Base-by-base conservation (phyloP, 2,113 vertebrate species). In the Probosciger aterrimus region DNA sequence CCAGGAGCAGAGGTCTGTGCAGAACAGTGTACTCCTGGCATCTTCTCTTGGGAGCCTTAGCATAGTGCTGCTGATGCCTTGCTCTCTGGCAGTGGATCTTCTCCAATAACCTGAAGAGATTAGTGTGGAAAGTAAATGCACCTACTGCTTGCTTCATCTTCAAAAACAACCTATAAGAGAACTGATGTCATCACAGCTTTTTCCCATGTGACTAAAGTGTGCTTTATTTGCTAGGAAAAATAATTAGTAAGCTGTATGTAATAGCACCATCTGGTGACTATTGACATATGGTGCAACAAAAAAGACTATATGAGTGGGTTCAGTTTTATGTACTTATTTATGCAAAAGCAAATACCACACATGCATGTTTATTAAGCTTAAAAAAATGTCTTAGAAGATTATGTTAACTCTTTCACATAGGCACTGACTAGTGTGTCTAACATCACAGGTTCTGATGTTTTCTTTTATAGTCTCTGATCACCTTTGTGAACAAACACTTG, bases 401-500 rank as follows among this genome's bases (percentile, higher is more conserved):
- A 3, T 50, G 12, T 69, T 87, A 79, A 46, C 33, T 10, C 28
- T 82, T 88, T 67, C 19, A 18, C 25, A 9, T 18, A 5, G 13
- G 18, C 46, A 60, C 23, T 31, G 37, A 4, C 5, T 31, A 19
- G 23, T 31, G 3, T 13, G 12, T 89, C 73, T 93, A 57, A 47
- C 35, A 55, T 81, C 1, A 9, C 7, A 43, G 11, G 4, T 46
- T 70, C 52, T 92, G 6, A 1, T 50, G 11, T 70, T 71, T 87
- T 97, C 39, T 93, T 88, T 43, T 9, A 9, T 86, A 99, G 98
- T 98, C 98, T 22, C 97, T 99, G 86, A 99, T 99, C 97, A 98
- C 98, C 2, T 99, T 99, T 64, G 98, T 99, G 90, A 99, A 99
- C 97, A 99, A 99, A 75, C 98, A 99, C 82, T 96, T 99, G 53